Percentiles rank a stretch among this genome's conserved stretches.
phyloP scores from a whole-genome alignment of 2,888 invertebrate species.

The Leptinotarsa haldemani region DNA sequence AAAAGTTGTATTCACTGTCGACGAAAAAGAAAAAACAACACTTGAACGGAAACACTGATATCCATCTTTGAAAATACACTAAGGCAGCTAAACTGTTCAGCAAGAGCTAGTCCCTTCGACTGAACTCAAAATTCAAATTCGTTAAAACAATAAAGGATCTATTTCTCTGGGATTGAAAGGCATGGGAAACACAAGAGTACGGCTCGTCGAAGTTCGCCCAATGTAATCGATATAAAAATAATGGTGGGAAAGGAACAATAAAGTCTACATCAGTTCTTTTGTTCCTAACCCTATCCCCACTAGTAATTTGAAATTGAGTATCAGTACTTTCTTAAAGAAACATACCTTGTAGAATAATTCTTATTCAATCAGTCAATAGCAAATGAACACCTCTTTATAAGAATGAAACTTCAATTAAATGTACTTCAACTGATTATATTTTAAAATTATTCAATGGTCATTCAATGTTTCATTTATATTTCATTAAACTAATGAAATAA shows the following conservation, averaged over 20 bases:
- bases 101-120: neutral
- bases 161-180: constrained; percentile 4
- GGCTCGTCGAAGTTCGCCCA: neutral
- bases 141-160: neutral
- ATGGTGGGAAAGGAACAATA: constrained; percentile 31
- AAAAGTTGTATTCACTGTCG: too few species aligned
- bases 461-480: too few species aligned
- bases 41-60: neutral
- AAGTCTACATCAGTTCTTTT: neutral
- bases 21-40: neutral
- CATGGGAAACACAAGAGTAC: neutral
- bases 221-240: constrained; percentile 26
- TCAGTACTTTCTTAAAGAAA: too few species aligned
- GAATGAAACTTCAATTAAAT: too few species aligned
- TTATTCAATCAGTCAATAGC: too few species aligned
- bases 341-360: too few species aligned
- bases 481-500: too few species aligned
- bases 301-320: too few species aligned
- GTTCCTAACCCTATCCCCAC: neutral
- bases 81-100: neutral
- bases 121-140: neutral
- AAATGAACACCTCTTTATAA: too few species aligned
- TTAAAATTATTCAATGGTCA: too few species aligned
- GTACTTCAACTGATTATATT: too few species aligned
- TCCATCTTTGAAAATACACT: neutral